phyloP scores from a whole-genome alignment of 2,797 vertebrate genomes.

The Glossophaga mutica region DNA sequence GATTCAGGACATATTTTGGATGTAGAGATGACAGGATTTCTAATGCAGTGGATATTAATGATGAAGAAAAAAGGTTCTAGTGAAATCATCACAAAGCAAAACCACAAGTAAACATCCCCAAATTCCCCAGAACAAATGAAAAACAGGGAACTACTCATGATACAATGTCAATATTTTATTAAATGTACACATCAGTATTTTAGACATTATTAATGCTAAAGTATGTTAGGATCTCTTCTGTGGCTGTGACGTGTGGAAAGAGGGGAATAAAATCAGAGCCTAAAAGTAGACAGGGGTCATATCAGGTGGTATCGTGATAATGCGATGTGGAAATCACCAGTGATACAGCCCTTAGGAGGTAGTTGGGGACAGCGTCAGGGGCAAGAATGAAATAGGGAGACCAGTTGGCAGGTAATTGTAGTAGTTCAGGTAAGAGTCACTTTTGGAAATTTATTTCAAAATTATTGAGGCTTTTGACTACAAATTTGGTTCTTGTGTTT shows the following conservation, averaged over 20 bases:
- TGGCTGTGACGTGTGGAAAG: background rate
- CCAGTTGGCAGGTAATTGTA: background rate
- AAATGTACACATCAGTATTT: background rate
- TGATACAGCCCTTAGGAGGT: background rate
- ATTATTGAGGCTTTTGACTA: background rate
- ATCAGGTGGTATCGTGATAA: background rate
- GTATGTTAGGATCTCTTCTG: background rate
- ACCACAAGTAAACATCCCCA: background rate
- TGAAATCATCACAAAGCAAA: background rate
- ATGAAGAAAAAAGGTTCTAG: background rate
- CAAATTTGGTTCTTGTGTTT: background rate
- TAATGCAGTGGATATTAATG: background rate
- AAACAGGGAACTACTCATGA: background rate
- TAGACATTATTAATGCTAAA: background rate
- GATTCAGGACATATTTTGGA: background rate
- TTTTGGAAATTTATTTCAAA: slow-evolving; percentile 8
- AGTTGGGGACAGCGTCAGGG: background rate
- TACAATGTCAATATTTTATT: background rate
- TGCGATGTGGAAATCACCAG: background rate
- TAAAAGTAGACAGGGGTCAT: background rate
- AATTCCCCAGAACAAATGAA: background rate
- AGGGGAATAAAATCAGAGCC: background rate
- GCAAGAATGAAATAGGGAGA: background rate
- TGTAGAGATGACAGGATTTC: background rate
- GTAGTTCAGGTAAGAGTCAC: background rate